Conservation (phyloP, 2,888 invertebrate genomes). For the Ophion slaviceki region DNA sequence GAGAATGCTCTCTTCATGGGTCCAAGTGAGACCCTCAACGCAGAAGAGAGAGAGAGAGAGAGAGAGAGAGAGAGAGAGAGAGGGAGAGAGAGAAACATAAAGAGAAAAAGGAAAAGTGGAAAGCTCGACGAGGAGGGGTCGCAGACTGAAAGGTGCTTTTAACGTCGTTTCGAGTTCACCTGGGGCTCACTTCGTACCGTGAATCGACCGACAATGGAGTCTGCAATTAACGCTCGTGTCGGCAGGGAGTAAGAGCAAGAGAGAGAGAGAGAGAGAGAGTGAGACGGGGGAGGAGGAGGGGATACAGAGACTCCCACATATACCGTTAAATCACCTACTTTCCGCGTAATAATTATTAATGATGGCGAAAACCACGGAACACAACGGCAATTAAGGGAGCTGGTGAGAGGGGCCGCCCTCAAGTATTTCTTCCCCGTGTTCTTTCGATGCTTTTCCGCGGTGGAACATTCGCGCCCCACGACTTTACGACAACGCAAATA, state of each 20-base stretch:
- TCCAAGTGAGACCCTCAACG: neutral
- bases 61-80: conserved; percentile 11
- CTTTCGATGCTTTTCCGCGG: conserved; percentile 30
- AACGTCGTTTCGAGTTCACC: conserved; percentile 68
- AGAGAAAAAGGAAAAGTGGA: conserved; percentile 17
- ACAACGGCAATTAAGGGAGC: conserved; percentile 47
- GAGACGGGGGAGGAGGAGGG: neutral
- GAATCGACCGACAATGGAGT: conserved; percentile 68
- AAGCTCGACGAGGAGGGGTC: conserved; percentile 27
- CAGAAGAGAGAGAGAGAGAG: neutral
- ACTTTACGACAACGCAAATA: conserved; percentile 48
- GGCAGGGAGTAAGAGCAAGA: neutral
- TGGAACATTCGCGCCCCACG: neutral
- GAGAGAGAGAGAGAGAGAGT: conserved; percentile 12
- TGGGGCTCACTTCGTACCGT: conserved; percentile 67
- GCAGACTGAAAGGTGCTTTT: conserved; percentile 65
- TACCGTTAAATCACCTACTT: conserved; percentile 56
- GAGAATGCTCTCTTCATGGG: conserved; percentile 31
- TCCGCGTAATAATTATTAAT: conserved; percentile 62
- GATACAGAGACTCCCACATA: neutral
- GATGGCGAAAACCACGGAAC: conserved; percentile 30
- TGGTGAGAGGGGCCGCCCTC: conserved; percentile 18
- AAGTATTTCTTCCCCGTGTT: conserved; percentile 15
- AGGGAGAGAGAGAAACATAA: conserved; percentile 3
- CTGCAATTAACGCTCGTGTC: conserved; percentile 67